Conservation (phyloP, 2,113 vertebrate genomes). For the Cheirogaleus medius region DNA sequence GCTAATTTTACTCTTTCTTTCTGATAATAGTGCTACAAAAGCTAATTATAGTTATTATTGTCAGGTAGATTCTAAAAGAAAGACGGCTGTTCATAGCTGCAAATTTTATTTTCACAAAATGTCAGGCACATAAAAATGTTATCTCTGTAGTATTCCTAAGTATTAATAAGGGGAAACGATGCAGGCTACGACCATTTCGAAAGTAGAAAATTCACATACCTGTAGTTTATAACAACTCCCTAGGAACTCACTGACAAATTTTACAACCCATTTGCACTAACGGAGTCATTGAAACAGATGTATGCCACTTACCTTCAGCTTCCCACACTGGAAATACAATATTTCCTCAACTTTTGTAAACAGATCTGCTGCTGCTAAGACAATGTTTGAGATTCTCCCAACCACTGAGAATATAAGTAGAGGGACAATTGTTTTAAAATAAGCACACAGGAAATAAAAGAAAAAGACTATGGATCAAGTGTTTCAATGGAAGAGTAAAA, state of each 20-base stretch:
- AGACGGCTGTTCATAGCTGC: background rate
- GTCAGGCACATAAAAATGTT: conserved; percentile 48
- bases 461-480: background rate
- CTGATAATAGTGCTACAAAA: background rate
- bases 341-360: background rate
- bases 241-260: background rate
- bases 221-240: background rate
- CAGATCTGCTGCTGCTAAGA: background rate
- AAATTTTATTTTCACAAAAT: conserved; percentile 52
- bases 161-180: background rate
- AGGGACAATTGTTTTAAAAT: background rate
- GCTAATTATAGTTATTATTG: background rate
- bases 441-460: background rate
- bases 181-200: background rate
- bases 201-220: background rate
- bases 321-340: background rate
- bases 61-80: conserved; percentile 13
- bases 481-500: background rate
- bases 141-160: background rate
- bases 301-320: background rate
- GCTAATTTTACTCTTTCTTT: conserved; percentile 17
- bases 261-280: background rate
- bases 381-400: background rate
- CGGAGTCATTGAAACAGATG: background rate
- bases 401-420: background rate